Percentiles rank a stretch among this genome's conserved stretches.
Conservation (phyloP, 2,888 invertebrate species). For the Drosophila anomelani region DNA sequence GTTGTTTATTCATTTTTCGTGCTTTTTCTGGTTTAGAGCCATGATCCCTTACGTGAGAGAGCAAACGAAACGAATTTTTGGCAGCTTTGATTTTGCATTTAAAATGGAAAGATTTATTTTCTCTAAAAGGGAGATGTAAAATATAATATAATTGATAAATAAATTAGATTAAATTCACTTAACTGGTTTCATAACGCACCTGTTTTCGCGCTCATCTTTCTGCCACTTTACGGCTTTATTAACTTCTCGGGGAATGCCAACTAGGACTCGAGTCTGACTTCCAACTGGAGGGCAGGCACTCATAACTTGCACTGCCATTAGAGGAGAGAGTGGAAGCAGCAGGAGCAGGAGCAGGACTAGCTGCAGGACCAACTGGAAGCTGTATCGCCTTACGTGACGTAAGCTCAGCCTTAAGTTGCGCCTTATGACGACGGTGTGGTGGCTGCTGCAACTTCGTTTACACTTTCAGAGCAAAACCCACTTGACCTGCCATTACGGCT, state of each 20-base stretch:
- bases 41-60: slow-evolving; percentile 27
- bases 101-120: background rate
- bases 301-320: slow-evolving; percentile 29
- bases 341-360: background rate
- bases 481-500: slow-evolving; percentile 43
- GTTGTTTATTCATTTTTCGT: slow-evolving; percentile 19
- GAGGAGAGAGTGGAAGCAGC: background rate
- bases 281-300: slow-evolving; percentile 13
- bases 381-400: slow-evolving; percentile 41
- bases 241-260: slow-evolving; percentile 20
- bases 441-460: slow-evolving; percentile 31
- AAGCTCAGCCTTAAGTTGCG: slow-evolving; percentile 33
- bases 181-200: slow-evolving; percentile 8
- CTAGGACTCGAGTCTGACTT: slow-evolving; percentile 4
- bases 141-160: background rate
- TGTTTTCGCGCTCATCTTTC: slow-evolving; percentile 8
- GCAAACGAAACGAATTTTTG: slow-evolving; percentile 8
- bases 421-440: slow-evolving; percentile 7
- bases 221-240: slow-evolving; percentile 27
- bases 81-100: slow-evolving; percentile 13
- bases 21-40: background rate
- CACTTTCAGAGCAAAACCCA: slow-evolving; percentile 26
- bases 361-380: slow-evolving; percentile 3
- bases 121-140: background rate
- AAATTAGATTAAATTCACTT: background rate